Base-by-base conservation (phyloP, 2,113 vertebrate species). In the Neolamprologus variostigma region DNA sequence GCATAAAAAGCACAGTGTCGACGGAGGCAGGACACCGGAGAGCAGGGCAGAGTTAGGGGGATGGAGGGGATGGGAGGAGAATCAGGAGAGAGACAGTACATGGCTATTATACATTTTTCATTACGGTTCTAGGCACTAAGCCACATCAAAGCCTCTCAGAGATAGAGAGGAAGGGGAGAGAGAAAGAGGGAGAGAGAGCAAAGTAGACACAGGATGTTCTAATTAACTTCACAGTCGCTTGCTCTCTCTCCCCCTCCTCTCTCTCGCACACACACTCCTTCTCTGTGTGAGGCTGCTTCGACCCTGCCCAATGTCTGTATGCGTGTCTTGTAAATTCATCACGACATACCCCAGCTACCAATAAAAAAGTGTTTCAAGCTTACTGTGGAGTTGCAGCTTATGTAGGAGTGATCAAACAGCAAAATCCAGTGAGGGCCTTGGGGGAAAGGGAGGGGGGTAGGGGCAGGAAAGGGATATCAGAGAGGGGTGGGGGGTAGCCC, bases 61-160 rank as follows among this genome's bases (percentile, higher is more conserved):
- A 45, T 54, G 33, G 35, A 55, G 31, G 55, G 78, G 42, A 83
- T 71, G 71, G 35, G 42, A 83, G 68, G 54, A 82, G 23, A 76
- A 86, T 83, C 51, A 14, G 85, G 89, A 79, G 73, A 71, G 89
- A 87, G 89, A 89, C 90, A 90, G 87, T 82, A 80, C 94, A 93
- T 79, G 93, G 92, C 95, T 96, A 96, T 96, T 96, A 96, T 96
- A 96, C 94, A 97, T 96, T 96, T 97, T 97, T 97, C 95, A 97
- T 97, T 97, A 96, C 94, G 93, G 95, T 96, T 96, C 94, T 94
- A 96, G 95, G 95, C 96, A 95, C 95, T 95, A 95, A 95, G 94
- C 95, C 95, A 96, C 96, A 96, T 96, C 96, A 97, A 97, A 97
- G 96, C 87, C 87, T 95, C 90, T 89, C 94, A 89, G 91, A 95